phyloP scores from a whole-genome alignment of 2,113 vertebrate species.

The Callocephalon fimbriatum region DNA sequence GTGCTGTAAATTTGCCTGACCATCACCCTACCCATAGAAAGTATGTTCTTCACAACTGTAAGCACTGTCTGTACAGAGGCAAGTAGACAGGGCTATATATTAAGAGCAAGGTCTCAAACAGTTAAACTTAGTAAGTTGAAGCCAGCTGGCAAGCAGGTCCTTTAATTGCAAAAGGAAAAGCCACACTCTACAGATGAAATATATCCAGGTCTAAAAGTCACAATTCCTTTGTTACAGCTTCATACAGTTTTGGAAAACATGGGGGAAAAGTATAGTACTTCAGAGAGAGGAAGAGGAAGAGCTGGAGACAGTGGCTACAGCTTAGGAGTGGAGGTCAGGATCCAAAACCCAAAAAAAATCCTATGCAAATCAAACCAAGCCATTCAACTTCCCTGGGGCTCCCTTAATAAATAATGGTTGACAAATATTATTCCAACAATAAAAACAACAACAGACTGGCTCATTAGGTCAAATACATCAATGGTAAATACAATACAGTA shows the following conservation, averaged over 20 bases:
- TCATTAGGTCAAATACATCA: conserved; percentile 35
- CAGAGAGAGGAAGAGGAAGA: neutral
- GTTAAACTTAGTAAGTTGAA: neutral
- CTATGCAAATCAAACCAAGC: neutral
- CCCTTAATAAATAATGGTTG: neutral
- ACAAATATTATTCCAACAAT: conserved; percentile 39
- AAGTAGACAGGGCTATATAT: neutral
- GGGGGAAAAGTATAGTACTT: neutral
- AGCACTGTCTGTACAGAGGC: neutral
- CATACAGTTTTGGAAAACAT: neutral
- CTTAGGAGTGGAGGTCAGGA: neutral
- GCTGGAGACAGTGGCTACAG: neutral
- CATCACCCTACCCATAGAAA: neutral
- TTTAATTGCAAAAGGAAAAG: neutral
- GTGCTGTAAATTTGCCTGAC: neutral
- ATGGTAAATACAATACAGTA: neutral
- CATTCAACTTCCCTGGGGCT: neutral
- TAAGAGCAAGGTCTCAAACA: neutral
- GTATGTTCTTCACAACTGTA: neutral
- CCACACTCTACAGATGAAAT: neutral
- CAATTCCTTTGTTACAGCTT: neutral
- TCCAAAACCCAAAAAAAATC: neutral
- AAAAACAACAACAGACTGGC: neutral
- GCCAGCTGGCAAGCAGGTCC: neutral
- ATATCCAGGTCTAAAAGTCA: neutral